These are phyloP conservation scores for Lucifuga dentata DNA, from an alignment of 2,113 vertebrate species.

Conservation along the genomic window DNA sequence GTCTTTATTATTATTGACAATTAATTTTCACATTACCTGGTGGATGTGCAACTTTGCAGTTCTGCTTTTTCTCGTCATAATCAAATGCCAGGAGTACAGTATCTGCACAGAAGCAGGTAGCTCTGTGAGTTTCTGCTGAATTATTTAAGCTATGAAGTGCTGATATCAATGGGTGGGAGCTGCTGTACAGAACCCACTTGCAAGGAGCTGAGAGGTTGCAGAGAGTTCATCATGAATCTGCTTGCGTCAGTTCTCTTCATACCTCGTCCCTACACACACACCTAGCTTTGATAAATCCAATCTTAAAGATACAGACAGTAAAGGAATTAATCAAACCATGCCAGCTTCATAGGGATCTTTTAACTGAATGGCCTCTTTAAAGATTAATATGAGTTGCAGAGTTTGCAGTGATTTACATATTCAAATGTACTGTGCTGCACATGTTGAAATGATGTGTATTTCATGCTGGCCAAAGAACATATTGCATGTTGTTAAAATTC, in stretches of 20 bases:
- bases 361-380: neutral
- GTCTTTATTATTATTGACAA: slow-evolving; percentile 12
- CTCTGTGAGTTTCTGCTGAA: slow-evolving; percentile 68
- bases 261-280: slow-evolving; percentile 50
- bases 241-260: slow-evolving; percentile 60
- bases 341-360: slow-evolving; percentile 8
- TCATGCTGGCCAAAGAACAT: neutral
- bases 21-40: slow-evolving; percentile 6
- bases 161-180: slow-evolving; percentile 74
- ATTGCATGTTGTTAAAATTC: slow-evolving; percentile 9
- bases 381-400: neutral
- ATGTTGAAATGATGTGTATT: neutral
- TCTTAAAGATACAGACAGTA: neutral
- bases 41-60: slow-evolving; percentile 19
- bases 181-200: slow-evolving; percentile 52
- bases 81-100: slow-evolving; percentile 49
- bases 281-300: slow-evolving; percentile 31
- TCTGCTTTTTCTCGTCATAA: slow-evolving; percentile 29
- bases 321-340: neutral
- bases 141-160: slow-evolving; percentile 75
- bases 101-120: slow-evolving; percentile 64
- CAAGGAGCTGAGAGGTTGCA: slow-evolving; percentile 67
- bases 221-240: slow-evolving; percentile 75
- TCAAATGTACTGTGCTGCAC: neutral
- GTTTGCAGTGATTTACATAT: neutral